phyloP scores from a whole-genome alignment of 2,888 invertebrate species.

The Eudasyphora cyanicolor region DNA sequence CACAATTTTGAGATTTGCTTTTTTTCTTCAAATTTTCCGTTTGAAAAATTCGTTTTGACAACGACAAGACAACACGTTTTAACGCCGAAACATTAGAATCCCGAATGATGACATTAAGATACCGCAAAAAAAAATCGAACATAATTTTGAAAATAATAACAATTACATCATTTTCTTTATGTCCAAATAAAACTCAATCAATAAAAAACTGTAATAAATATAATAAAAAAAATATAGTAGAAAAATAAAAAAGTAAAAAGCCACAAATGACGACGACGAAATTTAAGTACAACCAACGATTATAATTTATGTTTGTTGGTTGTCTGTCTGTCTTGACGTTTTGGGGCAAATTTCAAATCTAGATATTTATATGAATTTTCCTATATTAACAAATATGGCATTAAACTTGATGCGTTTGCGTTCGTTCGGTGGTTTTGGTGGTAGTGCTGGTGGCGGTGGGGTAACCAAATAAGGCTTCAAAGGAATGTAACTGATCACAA shows the following conservation, averaged over 20 bases:
- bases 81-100: not conserved
- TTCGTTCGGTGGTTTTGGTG: not conserved
- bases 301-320: conserved; percentile 12
- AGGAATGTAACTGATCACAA: conserved; percentile 58
- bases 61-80: not conserved
- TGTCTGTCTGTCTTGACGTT: not conserved
- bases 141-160: conserved; percentile 37
- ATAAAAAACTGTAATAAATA: conserved; percentile 21
- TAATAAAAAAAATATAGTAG: not conserved
- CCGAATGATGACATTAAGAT: conserved; percentile 23
- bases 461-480: conserved; percentile 65
- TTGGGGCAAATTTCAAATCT: not conserved
- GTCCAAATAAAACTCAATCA: conserved; percentile 38
- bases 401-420: conserved; percentile 23
- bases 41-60: not conserved
- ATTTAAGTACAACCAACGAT: conserved; percentile 25
- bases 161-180: conserved; percentile 58
- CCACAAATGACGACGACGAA: conserved; percentile 40
- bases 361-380: not conserved
- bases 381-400: conserved; percentile 29
- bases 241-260: conserved; percentile 4
- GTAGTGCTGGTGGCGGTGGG: not conserved
- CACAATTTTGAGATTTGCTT: no score
- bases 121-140: not conserved
- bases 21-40: no score